Evolutionary conservation across 1,140 invertebrate species (phyloP), one percentile per base, ranked within the genome.

Genomic region (Eupeodes corollae): DNA sequence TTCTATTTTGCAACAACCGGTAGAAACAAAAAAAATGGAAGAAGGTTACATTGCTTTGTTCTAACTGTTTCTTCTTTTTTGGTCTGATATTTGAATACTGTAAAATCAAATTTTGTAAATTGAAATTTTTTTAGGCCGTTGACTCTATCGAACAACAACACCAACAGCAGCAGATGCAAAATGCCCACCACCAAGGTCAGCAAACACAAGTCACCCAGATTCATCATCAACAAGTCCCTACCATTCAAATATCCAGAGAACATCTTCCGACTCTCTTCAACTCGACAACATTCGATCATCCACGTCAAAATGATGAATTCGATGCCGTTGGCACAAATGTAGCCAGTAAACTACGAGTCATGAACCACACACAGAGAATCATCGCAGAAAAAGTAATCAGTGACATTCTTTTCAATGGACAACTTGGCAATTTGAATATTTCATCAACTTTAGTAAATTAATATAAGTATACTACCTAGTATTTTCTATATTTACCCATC

Each of bases 301-400:
- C 57, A 31, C 52, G 61, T 1, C 51, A 54, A 9, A 58, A 65
- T n/a, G 63, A 67, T 31, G 63, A 67, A 45, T 67, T 64, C 30
- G 63, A 67, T 50, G 63, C 63, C 1, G 63, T 70, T 34, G 70
- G 68, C 0, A 66, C 66, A 26, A 69, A 67, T 51, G 64, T 71
- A 43, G 69, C 70, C 2, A 61, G 63, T 14, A 70, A 70, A 47
- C 44, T 71, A 34, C 59, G 69, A 11, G 55, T 59, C 21, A 69
- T 72, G 52, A 59, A 63, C 31, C 57, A 59, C 26, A 64, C 68
- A 12, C 70, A 72, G 51, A 57, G 67, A 11, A 66, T 59, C 26
- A 67, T 70, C 26, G 70, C 70, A 3, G 64, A 70, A 46, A 69
- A 68, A 50, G 51, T 72, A 6, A 69, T 72, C 31, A 67, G 66